Evolutionary conservation across 2,888 invertebrate species (phyloP).

Genomic region (Drosophila macrospina): DNA sequence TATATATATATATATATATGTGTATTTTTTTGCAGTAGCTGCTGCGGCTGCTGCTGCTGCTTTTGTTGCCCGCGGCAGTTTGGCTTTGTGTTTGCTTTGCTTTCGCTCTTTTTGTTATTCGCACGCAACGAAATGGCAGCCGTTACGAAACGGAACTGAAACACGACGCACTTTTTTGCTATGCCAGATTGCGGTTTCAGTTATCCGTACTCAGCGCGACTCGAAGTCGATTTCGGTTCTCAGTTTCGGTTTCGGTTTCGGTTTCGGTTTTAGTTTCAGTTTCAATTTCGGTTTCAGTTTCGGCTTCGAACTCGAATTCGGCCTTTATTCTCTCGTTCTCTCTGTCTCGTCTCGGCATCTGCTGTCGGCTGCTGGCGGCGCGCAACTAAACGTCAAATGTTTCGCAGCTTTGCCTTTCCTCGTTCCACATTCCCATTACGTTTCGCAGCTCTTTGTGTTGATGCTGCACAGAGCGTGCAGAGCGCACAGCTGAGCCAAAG

Average conservation of each 20-base stretch:
- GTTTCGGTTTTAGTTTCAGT: conserved; percentile 11
- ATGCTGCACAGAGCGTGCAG: conserved; percentile 40
- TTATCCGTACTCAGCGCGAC: conserved; percentile 1
- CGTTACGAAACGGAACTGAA: conserved; percentile 66
- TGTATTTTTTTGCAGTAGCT: conserved; percentile 18
- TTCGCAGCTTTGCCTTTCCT: conserved; percentile 28
- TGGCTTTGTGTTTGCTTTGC: conserved; percentile 59
- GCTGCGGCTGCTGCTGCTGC: conserved; percentile 32
- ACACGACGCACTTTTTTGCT: conserved; percentile 52
- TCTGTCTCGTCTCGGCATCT: conserved; percentile 71
- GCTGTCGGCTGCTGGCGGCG: conserved; percentile 76
- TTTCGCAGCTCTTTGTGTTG: conserved; percentile 32
- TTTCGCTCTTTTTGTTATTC: conserved; percentile 55
- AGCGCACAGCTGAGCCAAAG: conserved; percentile 51
- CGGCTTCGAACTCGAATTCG: conserved; percentile 14
- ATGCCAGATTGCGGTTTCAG: conserved; percentile 29
- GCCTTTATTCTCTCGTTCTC: conserved; percentile 27
- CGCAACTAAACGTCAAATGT: conserved; percentile 59
- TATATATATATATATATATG: neutral
- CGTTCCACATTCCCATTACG: conserved; percentile 29
- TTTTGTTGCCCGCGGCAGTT: conserved; percentile 65
- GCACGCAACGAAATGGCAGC: conserved; percentile 42
- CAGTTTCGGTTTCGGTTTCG: conserved; percentile 28
- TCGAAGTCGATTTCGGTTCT: conserved; percentile 21
- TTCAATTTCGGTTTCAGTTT: conserved; percentile 32